Percentiles rank a stretch among this genome's conserved stretches.
Conservation (phyloP, 2,797 vertebrate species). For the Leptatherina wallacei region DNA sequence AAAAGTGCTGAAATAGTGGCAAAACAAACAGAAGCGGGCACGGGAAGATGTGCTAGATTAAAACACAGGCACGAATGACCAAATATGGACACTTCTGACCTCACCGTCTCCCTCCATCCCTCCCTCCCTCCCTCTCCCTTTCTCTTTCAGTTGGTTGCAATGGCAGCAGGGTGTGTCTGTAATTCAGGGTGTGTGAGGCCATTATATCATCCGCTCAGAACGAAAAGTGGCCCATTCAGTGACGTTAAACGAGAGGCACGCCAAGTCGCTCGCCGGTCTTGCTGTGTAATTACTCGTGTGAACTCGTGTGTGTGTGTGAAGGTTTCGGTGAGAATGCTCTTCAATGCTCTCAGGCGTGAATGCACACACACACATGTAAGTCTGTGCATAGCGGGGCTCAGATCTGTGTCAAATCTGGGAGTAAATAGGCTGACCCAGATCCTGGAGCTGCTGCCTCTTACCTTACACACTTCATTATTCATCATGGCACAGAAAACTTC, state of each 20-base stretch:
- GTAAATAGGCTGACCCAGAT: constrained; percentile 37
- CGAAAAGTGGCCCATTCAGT: constrained; percentile 70
- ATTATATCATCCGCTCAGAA: constrained; percentile 68
- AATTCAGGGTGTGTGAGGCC: constrained; percentile 70
- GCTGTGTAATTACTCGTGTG: constrained; percentile 39
- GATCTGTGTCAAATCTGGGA: constrained; percentile 19
- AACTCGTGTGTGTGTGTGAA: constrained; percentile 46
- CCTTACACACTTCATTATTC: constrained; percentile 24
- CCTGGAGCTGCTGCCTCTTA: constrained; percentile 11
- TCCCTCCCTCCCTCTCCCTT: constrained; percentile 47
- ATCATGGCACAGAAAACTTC: background rate
- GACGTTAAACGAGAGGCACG: constrained; percentile 47
- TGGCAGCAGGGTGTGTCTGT: constrained; percentile 79
- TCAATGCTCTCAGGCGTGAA: constrained; percentile 12
- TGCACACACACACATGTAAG: background rate
- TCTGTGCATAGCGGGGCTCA: background rate
- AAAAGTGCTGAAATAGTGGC: background rate
- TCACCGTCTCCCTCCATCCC: constrained; percentile 62
- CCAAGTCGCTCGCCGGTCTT: constrained; percentile 47
- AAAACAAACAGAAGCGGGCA: constrained; percentile 42
- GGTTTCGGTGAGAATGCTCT: constrained; percentile 14
- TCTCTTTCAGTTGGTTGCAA: constrained; percentile 56
- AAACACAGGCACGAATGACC: constrained; percentile 73
- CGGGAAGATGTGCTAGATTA: constrained; percentile 36
- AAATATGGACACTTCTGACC: constrained; percentile 84